Evolutionary conservation across 2,888 invertebrate genomes (phyloP).

Genomic region (Mythimna albipuncta): DNA sequence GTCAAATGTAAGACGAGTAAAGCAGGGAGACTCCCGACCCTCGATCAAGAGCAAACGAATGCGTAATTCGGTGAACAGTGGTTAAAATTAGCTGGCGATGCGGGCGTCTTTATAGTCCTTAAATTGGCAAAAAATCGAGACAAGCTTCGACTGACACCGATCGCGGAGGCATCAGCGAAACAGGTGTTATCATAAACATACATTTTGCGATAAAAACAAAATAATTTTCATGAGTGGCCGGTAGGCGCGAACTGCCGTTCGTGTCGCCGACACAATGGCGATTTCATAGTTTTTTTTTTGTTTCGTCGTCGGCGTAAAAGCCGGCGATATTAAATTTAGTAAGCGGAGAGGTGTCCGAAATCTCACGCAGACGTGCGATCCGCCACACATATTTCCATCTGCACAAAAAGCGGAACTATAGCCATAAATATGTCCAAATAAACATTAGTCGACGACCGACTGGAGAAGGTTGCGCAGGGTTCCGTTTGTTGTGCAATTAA

Average conservation of each 20-base stretch:
- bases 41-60: slow-evolving; percentile 78
- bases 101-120: slow-evolving; percentile 90
- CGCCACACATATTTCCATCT: slow-evolving; percentile 91
- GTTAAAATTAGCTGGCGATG: slow-evolving; percentile 89
- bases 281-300: slow-evolving; percentile 87
- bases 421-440: slow-evolving; percentile 91
- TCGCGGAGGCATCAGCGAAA: slow-evolving; percentile 90
- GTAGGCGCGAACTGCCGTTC: slow-evolving; percentile 90
- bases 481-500: slow-evolving; percentile 75
- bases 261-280: slow-evolving; percentile 90
- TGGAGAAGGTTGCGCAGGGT: slow-evolving; percentile 82
- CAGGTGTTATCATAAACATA: slow-evolving; percentile 91
- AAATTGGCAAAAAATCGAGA: slow-evolving; percentile 90
- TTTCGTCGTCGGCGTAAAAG: slow-evolving; percentile 86
- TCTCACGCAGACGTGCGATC: slow-evolving; percentile 91
- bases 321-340: slow-evolving; percentile 90
- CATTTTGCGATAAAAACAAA: slow-evolving; percentile 90
- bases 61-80: slow-evolving; percentile 88
- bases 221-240: slow-evolving; percentile 90
- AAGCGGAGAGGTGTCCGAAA: slow-evolving; percentile 91
- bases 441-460: slow-evolving; percentile 87
- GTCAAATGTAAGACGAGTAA: slow-evolving; percentile 48
- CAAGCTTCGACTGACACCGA: slow-evolving; percentile 89
- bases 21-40: slow-evolving; percentile 55
- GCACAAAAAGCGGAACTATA: slow-evolving; percentile 91